Base-by-base conservation (phyloP, 92 coral and sea anemone species). In the Palythoa grandis region DNA sequence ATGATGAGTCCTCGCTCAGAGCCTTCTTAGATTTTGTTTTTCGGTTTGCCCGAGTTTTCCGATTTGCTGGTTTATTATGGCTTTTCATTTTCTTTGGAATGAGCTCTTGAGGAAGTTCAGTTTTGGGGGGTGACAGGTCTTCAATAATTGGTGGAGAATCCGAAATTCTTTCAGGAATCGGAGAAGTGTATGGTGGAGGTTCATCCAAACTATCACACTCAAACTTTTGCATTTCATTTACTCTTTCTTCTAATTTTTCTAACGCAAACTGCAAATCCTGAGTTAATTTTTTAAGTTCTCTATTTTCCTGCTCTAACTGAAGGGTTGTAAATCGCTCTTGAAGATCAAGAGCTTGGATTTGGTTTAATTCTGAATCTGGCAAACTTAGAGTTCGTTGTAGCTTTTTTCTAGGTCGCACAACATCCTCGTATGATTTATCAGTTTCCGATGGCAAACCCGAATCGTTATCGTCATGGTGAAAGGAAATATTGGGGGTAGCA, bases 251-350 rank as follows among this genome's bases (percentile, higher is more conserved):
- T 29, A 97, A 82, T 63, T 93, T 93, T 90, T 95, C 99, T 54
- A 97, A 88, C 7, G 99, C 99, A 53, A 70, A 90, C 86, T 97
- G 99, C 17, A 97, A 89, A 75, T 97, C 98, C 43, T 80, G 92
- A 14, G 99, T 97, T 35, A 97, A 88, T 70, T 90, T 92, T 84
- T 97, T 97, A 56, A 97, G 74, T 40, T 89, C 98, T 57, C 92
- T 84, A 82, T 97, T 97, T 76, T 97, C 99, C 87, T 97, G 99
- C 77, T 97, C 99, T 47, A 97, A 92, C 48, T 97, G 99, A 66
- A 97, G 90, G 7, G 97, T 88, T 11, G 98, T 78, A 79, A 97
- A 97, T 72, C 99, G 90, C 54, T 97, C 98, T 72, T 97, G 93
- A 0, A 97, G 90, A 76, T 97, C 99, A 12, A 87, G 79, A 2